Base-by-base conservation (phyloP, 2,888 invertebrate genomes). In the Diadegma fenestrale region DNA sequence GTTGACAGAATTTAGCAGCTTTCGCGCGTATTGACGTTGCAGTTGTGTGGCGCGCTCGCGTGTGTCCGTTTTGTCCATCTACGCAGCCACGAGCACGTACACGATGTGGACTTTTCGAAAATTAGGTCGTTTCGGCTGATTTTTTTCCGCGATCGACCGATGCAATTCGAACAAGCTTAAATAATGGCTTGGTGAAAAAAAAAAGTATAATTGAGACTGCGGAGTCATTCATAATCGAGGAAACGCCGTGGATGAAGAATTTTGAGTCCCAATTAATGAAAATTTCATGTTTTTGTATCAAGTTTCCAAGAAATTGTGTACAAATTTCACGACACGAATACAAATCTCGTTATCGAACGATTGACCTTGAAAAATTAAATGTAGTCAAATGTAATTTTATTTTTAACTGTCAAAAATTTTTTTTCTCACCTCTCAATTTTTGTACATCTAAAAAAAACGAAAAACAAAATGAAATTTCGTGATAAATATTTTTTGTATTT, bases 1-100 rank as follows among this genome's bases (percentile, higher is more conserved):
- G 82, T 82, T 72, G 82, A 72, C 76, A 68, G 76, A 80, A 85
- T 85, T 85, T 80, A 82, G 85, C 76, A 66, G 71, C 78, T 82
- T 78, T 82, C 69, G 82, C 69, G 82, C 33, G 72, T 80, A 82
- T 85, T 77, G 85, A 82, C 82, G 76, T 72, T 76, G 72, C 80
- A 63, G 64, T 73, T 73, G 43, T 63, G 68, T 51, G 22, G 51
- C 76, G 51, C 76, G 69, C 19, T 22, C 22, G 61, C 22, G 61
- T 63, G 72, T 26, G 58, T 58, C 26, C 26, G 58, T 5, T 19
- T 54, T 58, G 26, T 10, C 14, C 14, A 26, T 26, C 26, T 12
- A 45, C n/a, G n/a, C 19, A 22, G 43, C 43, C 41, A 48, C 58
- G 22, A n/a, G 41, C 45, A 45, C 51, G 8, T 45, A 41, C 71